Conservation (phyloP, 2,113 vertebrate genomes). For the Lasiurus borealis region DNA sequence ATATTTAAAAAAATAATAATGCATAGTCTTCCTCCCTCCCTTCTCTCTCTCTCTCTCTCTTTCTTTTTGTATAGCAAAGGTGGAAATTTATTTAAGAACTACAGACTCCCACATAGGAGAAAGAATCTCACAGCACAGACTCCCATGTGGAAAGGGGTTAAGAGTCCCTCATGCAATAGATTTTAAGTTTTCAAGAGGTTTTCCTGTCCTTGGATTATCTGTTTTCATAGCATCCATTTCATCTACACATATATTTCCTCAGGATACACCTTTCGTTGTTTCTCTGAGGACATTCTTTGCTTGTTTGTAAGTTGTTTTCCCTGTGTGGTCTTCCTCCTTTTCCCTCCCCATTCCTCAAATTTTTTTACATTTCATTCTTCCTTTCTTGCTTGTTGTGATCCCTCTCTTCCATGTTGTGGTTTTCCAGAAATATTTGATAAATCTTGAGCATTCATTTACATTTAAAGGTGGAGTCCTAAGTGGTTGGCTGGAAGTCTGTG, state of each 20-base stretch:
- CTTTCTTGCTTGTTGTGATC: neutral
- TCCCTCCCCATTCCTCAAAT: neutral
- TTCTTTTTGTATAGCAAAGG: too few species aligned
- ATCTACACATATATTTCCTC: neutral
- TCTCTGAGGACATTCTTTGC: neutral
- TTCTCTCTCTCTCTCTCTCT: too few species aligned
- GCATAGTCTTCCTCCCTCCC: too few species aligned
- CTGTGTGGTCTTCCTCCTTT: neutral
- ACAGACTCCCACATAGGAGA: too few species aligned
- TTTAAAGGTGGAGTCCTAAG: neutral
- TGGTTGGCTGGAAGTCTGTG: neutral
- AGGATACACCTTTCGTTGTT: neutral
- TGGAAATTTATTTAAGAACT: too few species aligned
- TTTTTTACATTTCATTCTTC: slow-evolving; percentile 6
- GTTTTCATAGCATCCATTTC: neutral
- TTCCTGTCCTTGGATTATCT: neutral
- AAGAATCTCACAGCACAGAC: too few species aligned
- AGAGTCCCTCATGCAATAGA: neutral
- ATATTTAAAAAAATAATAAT: too few species aligned
- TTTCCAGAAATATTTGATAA: neutral
- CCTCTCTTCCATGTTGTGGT: neutral
- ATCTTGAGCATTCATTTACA: neutral
- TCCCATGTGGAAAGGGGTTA: neutral
- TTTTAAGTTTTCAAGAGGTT: slow-evolving; percentile 19
- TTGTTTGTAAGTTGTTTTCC: neutral